Conservation (phyloP, 2,113 vertebrate species). For the Macrotus californicus region DNA sequence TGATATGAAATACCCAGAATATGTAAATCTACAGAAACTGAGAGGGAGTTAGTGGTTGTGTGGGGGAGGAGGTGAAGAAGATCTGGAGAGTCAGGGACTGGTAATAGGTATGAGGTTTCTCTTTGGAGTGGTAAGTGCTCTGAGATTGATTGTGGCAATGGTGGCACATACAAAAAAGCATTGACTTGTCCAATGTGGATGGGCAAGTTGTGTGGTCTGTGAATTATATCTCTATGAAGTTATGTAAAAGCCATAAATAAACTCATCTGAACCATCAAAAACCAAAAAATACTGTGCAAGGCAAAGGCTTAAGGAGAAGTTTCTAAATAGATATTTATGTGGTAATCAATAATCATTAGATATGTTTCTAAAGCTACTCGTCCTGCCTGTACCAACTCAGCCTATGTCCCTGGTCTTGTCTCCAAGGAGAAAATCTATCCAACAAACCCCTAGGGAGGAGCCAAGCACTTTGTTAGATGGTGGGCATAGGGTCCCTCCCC, state of each 20-base stretch:
- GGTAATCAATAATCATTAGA: not conserved
- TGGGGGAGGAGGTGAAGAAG: not conserved
- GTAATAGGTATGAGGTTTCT: not conserved
- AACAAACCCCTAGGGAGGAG: too few relatives aligned
- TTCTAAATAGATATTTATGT: not conserved
- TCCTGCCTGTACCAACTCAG: accelerated
- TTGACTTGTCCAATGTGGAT: not conserved
- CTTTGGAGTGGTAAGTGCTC: not conserved
- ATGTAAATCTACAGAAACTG: not conserved
- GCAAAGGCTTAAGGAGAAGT: not conserved
- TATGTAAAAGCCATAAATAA: not conserved
- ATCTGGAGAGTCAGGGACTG: not conserved
- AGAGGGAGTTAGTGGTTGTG: not conserved
- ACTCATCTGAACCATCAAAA: not conserved
- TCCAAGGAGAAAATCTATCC: not conserved
- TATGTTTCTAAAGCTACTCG: not conserved
- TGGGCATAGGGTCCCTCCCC: not conserved
- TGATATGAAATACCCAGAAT: not conserved
- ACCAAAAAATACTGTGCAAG: not conserved
- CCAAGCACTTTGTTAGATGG: not conserved
- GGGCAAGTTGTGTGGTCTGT: too few relatives aligned
- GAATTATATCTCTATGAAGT: not conserved
- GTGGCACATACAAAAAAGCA: not conserved
- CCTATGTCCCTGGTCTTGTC: not conserved
- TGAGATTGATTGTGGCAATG: not conserved